A percentile compares a stretch with the other conserved stretches of the same genome.
Conservation (phyloP, 2,888 invertebrate species). For the Exocentrus adspersus region DNA sequence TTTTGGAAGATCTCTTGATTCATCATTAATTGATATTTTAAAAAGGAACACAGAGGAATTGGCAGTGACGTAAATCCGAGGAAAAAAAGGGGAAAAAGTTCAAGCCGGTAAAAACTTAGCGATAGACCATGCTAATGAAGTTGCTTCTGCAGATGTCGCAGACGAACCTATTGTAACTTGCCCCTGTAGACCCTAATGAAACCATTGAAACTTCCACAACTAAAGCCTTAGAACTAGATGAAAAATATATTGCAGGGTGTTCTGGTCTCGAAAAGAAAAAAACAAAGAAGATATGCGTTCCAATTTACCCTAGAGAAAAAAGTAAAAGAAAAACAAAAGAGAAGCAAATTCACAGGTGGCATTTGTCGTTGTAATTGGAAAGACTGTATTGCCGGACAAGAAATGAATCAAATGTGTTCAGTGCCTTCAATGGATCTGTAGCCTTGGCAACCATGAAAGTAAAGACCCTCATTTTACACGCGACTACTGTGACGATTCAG, state of each 20-base stretch:
- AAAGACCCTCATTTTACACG: conserved; percentile 5
- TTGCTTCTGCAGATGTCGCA: too few relatives aligned
- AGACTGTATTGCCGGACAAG: conserved; percentile 4
- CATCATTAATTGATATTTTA: too few relatives aligned
- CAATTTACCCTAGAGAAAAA: too few relatives aligned
- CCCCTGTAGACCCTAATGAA: too few relatives aligned
- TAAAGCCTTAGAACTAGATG: too few relatives aligned
- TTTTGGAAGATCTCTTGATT: too few relatives aligned
- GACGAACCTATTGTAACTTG: too few relatives aligned
- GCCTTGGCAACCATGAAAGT: background rate
- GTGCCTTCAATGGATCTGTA: background rate
- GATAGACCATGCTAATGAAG: conserved; percentile 9
- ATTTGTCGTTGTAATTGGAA: conserved; percentile 6
- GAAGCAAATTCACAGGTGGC: background rate
- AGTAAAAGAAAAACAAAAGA: background rate
- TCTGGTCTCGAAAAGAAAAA: too few relatives aligned
- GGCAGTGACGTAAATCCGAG: conserved; percentile 1
- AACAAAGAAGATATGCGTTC: too few relatives aligned
- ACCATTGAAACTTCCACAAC: too few relatives aligned
- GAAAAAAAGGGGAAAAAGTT: background rate
- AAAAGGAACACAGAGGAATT: conserved; percentile 9
- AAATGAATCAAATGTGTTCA: background rate
- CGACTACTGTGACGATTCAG: conserved; percentile 1
- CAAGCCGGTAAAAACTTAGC: conserved; percentile 2
- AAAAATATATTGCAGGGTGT: too few relatives aligned